Base-by-base conservation (phyloP, 2,797 vertebrate species). In the Monodelphis domestica region DNA sequence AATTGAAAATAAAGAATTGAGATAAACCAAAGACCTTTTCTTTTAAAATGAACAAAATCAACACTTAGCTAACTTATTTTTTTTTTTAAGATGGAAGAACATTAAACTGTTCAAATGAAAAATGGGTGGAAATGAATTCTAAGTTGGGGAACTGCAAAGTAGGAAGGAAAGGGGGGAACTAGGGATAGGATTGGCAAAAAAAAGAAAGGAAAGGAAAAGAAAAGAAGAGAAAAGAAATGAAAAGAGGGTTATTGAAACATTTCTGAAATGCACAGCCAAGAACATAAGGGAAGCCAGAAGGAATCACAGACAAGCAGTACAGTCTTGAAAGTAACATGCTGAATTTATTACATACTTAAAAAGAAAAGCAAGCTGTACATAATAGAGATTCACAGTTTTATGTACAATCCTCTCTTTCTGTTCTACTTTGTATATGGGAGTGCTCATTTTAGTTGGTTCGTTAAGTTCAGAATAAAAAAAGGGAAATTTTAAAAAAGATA, bases 241-340 rank as follows among this genome's bases (percentile, higher is more conserved):
- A 84, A 84, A 84, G 38, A 84, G 10, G 30, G 24, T 84, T 84
- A 84, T 50, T 45, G 70, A 84, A 84, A 84, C 38, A 70, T 84
- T 84, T 84, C 50, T 84, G 70, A 84, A 84, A 84, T 84, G 70
- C 24, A 84, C 38, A 84, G 70, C 70, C 70, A 84, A 84, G 70
- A 84, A 84, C 70, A 84, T 84, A 84, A 84, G 70, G 70, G 84
- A 84, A 84, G 70, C 70, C 70, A 84, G 70, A 84, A 84, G 70
- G 70, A 84, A 84, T 84, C 70, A 50, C 70, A 84, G 70, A 84
- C 70, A 84, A 84, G 70, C 70, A 84, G 70, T 84, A 84, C 70
- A 84, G 70, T 84, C 70, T 84, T 84, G 70, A 84, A 84, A 84
- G 70, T 84, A 84, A 45, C 70, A 84, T 84, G 70, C n/a, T 84